Conservation (phyloP, 2,113 vertebrate species). For the Sarotherodon lohbergeri region DNA sequence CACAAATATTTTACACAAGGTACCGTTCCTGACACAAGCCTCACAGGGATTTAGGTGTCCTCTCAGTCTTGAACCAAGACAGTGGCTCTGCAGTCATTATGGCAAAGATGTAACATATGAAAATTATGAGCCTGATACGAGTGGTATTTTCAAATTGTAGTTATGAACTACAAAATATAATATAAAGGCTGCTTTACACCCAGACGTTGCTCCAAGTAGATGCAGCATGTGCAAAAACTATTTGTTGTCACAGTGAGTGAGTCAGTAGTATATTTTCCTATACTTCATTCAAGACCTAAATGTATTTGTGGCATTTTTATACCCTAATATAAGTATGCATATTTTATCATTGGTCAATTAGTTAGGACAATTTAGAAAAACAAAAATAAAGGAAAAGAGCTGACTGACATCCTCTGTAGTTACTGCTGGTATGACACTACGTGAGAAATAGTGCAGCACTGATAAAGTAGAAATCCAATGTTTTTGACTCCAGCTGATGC, state of each 20-base stretch:
- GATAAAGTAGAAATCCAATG: constrained; percentile 4
- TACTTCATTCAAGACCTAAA: not conserved
- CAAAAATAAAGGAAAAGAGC: not conserved
- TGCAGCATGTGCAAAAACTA: not conserved
- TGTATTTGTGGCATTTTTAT: not conserved
- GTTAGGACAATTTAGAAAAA: not conserved
- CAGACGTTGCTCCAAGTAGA: not conserved
- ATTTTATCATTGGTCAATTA: not conserved
- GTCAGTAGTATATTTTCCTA: not conserved
- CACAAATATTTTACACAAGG: not conserved
- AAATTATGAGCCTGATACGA: not conserved
- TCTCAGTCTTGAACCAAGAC: not conserved
- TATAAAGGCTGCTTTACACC: not conserved
- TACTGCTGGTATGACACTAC: not conserved
- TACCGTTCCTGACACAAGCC: not conserved
- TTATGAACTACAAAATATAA: not conserved
- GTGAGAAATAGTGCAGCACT: not conserved
- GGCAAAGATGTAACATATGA: not conserved
- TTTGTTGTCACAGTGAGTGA: not conserved
- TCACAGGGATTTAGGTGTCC: not conserved
- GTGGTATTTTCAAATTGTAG: not conserved
- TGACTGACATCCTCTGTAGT: not conserved
- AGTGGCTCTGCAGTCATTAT: not conserved
- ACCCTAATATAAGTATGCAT: not conserved
- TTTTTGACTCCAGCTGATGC: not conserved